A percentile compares a stretch with the other conserved stretches of the same genome.
Evolutionary conservation across 1,140 invertebrate genomes (phyloP).

Genomic region (Drosophila prosaltans): DNA sequence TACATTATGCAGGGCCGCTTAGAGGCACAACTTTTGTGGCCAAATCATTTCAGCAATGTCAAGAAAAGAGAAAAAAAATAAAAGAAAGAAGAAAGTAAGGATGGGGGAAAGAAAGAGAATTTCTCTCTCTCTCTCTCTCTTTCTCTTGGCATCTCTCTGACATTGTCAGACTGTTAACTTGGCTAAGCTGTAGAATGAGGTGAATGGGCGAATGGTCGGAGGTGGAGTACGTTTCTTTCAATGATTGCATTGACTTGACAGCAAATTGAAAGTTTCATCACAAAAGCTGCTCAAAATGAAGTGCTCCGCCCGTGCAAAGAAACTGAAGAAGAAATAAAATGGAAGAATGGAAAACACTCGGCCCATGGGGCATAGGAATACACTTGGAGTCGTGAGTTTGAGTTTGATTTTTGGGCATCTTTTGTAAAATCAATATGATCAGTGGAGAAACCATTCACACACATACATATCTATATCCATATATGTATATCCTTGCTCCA

Average conservation of each 20-base stretch:
- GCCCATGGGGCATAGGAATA: not conserved
- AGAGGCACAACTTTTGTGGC: slow-evolving; percentile 54
- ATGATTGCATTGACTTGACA: slow-evolving; percentile 68
- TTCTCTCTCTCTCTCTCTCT: too few species aligned
- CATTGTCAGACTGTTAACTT: slow-evolving; percentile 36
- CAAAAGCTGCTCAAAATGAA: slow-evolving; percentile 40
- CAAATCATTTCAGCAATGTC: slow-evolving; percentile 72
- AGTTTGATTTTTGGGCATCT: not conserved
- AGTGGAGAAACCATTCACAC: not conserved
- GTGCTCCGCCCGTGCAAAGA: slow-evolving; percentile 32
- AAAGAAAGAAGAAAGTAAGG: too few species aligned
- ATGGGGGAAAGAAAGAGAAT: not conserved
- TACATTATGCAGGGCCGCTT: slow-evolving; percentile 61
- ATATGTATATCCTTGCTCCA: too few species aligned
- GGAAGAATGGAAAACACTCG: not conserved
- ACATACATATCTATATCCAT: not conserved
- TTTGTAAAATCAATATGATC: slow-evolving; percentile 56
- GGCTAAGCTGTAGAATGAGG: not conserved
- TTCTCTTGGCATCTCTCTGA: slow-evolving; percentile 20
- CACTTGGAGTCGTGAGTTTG: slow-evolving; percentile 28
- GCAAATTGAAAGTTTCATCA: slow-evolving; percentile 44
- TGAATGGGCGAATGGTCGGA: not conserved
- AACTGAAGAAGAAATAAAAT: not conserved
- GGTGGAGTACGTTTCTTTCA: slow-evolving; percentile 1
- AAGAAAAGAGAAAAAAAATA: not conserved